phyloP scores from a whole-genome alignment of 2,113 vertebrate genomes.

The Microcebus griseorufus region DNA sequence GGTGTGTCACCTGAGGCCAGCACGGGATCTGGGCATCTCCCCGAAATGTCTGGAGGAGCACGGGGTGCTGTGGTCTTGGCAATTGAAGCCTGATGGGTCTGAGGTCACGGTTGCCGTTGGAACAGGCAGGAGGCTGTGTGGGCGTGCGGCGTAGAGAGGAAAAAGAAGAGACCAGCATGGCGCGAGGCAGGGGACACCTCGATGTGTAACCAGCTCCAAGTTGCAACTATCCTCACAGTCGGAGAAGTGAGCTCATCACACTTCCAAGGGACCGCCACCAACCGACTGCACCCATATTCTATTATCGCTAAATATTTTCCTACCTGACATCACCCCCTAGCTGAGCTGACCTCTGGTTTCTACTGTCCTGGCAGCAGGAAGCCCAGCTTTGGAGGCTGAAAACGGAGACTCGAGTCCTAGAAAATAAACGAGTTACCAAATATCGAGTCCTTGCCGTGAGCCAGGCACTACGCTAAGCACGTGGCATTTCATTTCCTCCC shows the following conservation, averaged over 20 bases:
- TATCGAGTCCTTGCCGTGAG: neutral
- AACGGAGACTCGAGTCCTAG: neutral
- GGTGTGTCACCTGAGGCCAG: neutral
- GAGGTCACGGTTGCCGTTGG: neutral
- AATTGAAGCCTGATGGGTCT: neutral
- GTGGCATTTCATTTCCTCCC: neutral
- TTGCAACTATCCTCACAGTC: neutral
- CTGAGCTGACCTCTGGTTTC: neutral
- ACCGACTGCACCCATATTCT: neutral
- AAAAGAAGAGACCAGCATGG: neutral
- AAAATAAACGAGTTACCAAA: neutral
- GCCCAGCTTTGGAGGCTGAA: neutral
- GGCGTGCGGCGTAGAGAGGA: neutral
- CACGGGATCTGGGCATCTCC: rapidly evolving
- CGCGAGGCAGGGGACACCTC: neutral
- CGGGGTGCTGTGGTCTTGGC: neutral
- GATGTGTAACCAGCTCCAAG: neutral
- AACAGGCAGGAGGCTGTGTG: neutral
- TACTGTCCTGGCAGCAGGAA: neutral
- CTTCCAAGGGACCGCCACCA: neutral
- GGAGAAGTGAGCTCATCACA: neutral
- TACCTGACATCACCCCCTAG: neutral
- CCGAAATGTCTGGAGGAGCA: neutral
- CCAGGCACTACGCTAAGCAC: neutral
- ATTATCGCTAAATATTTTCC: neutral